phyloP scores from a whole-genome alignment of 2,888 invertebrate genomes.

The Stenchaetothrips biformis region DNA sequence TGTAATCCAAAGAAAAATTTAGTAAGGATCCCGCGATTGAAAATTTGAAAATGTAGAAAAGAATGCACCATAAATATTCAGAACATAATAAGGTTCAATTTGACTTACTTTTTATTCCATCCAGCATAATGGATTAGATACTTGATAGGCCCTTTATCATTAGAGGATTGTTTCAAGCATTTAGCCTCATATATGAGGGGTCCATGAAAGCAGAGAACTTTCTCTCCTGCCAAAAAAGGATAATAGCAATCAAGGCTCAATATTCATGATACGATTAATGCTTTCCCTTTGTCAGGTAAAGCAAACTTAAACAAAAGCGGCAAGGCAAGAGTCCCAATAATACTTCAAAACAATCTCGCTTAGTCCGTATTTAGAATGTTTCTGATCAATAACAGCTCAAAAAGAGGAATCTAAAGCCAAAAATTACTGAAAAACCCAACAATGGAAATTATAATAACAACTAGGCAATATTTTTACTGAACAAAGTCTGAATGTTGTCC shows the following conservation, averaged over 20 bases:
- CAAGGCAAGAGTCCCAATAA: background rate
- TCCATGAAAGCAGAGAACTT: conserved; percentile 92
- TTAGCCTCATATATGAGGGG: conserved; percentile 95
- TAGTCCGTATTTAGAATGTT: background rate
- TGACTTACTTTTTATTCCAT: conserved; percentile 93
- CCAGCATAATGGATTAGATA: conserved; percentile 96
- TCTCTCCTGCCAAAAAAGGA: conserved; percentile 65
- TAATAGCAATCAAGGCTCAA: conserved; percentile 18
- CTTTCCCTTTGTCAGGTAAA: background rate
- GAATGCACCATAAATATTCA: background rate
- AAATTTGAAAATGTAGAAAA: conserved; percentile 18
- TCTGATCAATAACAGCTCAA: background rate
- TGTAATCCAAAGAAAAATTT: conserved; percentile 44
- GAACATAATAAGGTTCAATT: conserved; percentile 29
- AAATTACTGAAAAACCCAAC: background rate
- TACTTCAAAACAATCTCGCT: background rate
- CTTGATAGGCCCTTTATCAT: conserved; percentile 55
- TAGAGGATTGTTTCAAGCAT: conserved; percentile 70
- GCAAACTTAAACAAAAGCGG: background rate
- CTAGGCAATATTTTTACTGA: background rate
- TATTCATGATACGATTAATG: background rate
- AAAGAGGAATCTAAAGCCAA: background rate
- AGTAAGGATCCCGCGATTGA: background rate
- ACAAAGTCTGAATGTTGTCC: background rate
- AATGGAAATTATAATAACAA: background rate